Base-by-base conservation (phyloP, 2,797 vertebrate species). In the Ciconia nigra region DNA sequence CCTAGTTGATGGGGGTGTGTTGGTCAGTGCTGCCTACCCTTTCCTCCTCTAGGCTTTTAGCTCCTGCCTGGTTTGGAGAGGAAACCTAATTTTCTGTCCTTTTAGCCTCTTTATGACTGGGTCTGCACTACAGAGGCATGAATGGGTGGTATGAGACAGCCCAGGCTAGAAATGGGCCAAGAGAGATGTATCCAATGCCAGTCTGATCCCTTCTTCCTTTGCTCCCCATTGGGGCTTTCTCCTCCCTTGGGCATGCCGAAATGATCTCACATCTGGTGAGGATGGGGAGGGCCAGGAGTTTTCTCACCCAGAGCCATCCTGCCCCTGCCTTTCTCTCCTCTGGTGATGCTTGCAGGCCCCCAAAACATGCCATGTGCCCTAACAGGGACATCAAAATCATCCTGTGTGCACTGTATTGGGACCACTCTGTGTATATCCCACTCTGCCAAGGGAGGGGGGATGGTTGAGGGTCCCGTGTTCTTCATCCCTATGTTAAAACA, bases 101-200 rank as follows among this genome's bases (percentile, higher is more conserved):
- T 59, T 59, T 19, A 33, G 5, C 61, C 17, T 42, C 31, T 66
- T 67, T 37, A 17, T 41, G 44, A 17, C 42, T 35, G 15, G 13
- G 35, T 31, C 35, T 51, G 18, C 4, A 10, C 26, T 37, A 22
- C 63, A 62, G 55, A 61, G 24, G 10, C 1, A 1, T 31, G 21
- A 57, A 15, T 1, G 0, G 51, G 8, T 41, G 66, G 42, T 11
- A 63, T 0, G 0, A 79, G 66, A 10, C 15, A 18, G 21, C 26
- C 58, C 3, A 1, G 44, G 33, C 26, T n/a, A 28, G 26, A 37
- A 65, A 37, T 28, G 58, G 37, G 18, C 44, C 52, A 37, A 37
- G 31, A 33, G 47, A 78, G 28, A 46, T n/a, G 47, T 28, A 37
- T 44, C 28, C 52, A 58, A 39, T 7, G 13, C 18, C 31, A 79